A percentile compares a stretch with the other conserved stretches of the same genome.
Evolutionary conservation across 2,797 vertebrate species (phyloP).

Genomic region (Anguilla megastoma): DNA sequence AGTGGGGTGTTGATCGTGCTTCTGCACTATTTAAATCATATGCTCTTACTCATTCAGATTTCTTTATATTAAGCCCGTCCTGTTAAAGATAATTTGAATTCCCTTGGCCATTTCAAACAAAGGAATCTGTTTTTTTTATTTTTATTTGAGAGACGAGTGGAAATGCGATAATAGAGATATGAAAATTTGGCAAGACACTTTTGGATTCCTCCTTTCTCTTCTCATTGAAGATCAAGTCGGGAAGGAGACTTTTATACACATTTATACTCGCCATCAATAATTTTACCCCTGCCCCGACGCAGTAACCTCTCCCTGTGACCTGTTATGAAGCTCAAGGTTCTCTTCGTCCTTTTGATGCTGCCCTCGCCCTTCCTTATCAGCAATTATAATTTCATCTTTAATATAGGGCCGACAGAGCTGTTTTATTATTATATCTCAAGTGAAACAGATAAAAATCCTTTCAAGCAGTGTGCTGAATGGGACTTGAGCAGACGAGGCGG

Average conservation of each 20-base stretch:
- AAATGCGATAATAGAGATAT: neutral
- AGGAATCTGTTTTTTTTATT: neutral
- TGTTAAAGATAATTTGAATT: neutral
- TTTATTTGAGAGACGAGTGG: neutral
- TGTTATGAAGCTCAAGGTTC: constrained; percentile 20
- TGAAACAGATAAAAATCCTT: constrained; percentile 28
- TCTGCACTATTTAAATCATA: neutral
- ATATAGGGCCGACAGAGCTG: neutral
- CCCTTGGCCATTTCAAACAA: neutral
- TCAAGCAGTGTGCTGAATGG: constrained; percentile 5
- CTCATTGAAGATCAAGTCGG: neutral
- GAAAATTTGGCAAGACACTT: neutral
- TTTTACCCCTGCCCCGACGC: neutral
- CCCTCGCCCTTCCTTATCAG: constrained; percentile 22
- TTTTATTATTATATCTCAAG: neutral
- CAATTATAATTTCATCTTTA: constrained; percentile 33
- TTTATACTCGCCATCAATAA: neutral
- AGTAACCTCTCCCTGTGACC: neutral
- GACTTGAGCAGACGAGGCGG: neutral
- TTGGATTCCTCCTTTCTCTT: neutral
- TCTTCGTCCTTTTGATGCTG: constrained; percentile 22
- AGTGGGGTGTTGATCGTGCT: neutral
- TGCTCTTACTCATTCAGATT: neutral
- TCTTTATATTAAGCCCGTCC: neutral
- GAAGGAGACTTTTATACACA: neutral